phyloP scores from a whole-genome alignment of 2,888 invertebrate genomes.

The Salpingus planirostris region DNA sequence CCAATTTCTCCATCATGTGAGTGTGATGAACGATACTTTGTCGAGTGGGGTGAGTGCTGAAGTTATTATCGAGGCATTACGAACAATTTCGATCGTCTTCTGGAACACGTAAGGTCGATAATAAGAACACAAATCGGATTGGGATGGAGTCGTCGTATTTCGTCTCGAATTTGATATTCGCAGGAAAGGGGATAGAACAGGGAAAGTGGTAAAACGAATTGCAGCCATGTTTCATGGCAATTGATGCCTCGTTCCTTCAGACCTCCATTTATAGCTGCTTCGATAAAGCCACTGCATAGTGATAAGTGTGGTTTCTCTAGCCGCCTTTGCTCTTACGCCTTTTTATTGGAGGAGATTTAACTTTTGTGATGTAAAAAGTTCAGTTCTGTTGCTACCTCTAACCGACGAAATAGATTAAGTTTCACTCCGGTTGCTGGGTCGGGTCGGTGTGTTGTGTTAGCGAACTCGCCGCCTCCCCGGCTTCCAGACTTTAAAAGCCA shows the following conservation, averaged over 20 bases:
- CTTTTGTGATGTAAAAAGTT: constrained; percentile 21
- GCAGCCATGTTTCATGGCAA: constrained; percentile 34
- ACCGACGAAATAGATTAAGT: constrained; percentile 17
- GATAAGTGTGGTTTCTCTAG: constrained; percentile 30
- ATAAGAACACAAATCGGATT: constrained; percentile 13
- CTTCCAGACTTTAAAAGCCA: constrained; percentile 4
- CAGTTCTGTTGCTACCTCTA: constrained; percentile 3
- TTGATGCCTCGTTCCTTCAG: constrained; percentile 29
- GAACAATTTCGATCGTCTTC: too few species aligned
- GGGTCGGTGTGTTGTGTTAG: too few species aligned
- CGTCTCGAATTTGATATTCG: constrained; percentile 13
- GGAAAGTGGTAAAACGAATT: constrained; percentile 28
- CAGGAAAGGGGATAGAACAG: constrained; percentile 7
- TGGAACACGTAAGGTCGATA: too few species aligned
- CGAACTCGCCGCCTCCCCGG: too few species aligned
- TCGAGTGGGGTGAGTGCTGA: too few species aligned
- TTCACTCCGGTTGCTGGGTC: constrained; percentile 11
- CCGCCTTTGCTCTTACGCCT: constrained; percentile 19
- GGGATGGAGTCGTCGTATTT: constrained; percentile 14
- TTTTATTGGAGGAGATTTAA: constrained; percentile 22
- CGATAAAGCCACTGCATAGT: constrained; percentile 32
- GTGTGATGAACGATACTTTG: too few species aligned
- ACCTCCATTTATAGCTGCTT: constrained; percentile 29
- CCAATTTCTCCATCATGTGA: too few species aligned
- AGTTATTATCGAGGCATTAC: too few species aligned